Evolutionary conservation across 2,888 invertebrate species (phyloP), one percentile per base, ranked within the genome.

Genomic region (Neoscelio sp.): DNA sequence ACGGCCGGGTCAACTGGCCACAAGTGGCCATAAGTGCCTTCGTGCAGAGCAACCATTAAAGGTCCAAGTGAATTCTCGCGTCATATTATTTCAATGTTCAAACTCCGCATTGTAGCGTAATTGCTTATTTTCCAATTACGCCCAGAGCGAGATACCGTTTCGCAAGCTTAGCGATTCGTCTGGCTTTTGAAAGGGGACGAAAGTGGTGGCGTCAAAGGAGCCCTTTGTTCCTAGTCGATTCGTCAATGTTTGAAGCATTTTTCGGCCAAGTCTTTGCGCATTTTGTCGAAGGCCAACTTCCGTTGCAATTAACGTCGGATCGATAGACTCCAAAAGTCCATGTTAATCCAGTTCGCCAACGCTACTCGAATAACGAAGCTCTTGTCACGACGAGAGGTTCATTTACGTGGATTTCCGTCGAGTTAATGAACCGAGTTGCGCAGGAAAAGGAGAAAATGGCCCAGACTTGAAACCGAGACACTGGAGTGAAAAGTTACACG

Each of bases 21-120:
- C 86, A 84, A 87, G 85, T 86, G 85, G 82, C 78, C 73, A 70
- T 83, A 84, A 85, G 82, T 81, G 82, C 48, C n/a, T 81, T 78
- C 79, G 71, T 80, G 70, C 70, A 79, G 74, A 62, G 78, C 54
- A 73, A 80, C 81, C 73, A 80, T 83, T 83, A 82, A 78, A 76
- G 78, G 26, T 62, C 71, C 78, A 77, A 83, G 81, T 81, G 80
- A 82, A 83, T 82, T 80, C 64, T 33, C 60, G 80, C 74, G 75
- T 81, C 62, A 12, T 35, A 64, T 67, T 62, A 17, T 44, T 13
- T 50, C 8, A 30, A n/a, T 15, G 17, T 44, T 18, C 42, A 48
- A 12, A 13, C 12, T 2, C 8, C 26, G 28, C 13, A 17, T 44
- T 4, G 38, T 38, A 10, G 2, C 12, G 12, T n/a, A 44, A 44